Evolutionary conservation across 92 coral and sea anemone species (phyloP), one percentile per base, ranked within the genome.

Genomic region (Parazoanthus atlanticus): DNA sequence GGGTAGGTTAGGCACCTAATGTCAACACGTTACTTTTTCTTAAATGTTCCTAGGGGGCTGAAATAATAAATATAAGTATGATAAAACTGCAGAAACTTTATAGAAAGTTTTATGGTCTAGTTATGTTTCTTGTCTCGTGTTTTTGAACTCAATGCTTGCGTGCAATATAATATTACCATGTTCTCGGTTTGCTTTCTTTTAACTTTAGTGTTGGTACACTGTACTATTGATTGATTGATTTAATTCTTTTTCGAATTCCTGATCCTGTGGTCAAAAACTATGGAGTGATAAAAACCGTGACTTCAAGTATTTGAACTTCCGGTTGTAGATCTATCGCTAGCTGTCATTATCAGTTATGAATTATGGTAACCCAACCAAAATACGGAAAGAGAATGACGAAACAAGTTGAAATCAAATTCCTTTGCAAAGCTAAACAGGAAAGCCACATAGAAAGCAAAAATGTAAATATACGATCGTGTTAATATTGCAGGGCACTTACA

Each of bases 391-490:
- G 74, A 26, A 26, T 32, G 65, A 84, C n/a, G 61, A 69, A 31
- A 70, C 78, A 84, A 69, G 67, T 21, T 33, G 19, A 80, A 56
- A 0, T 80, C 15, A 56, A 4, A 70, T 84, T 67, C n/a, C 77
- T 16, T 69, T 19, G 7, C 38, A 84, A 32, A 70, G 46, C 78
- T 17, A 41, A 83, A 84, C 78, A 84, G 87, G 87, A 84, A 84
- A 84, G 64, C 77, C 87, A 41, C 87, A 84, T 84, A 46, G 67
- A 70, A 70, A 70, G 78, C 78, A 46, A 71, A 17, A 84, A 84
- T 84, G 67, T 84, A 84, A 84, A 84, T 78, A 84, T 46, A 43
- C 19, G 78, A 43, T 41, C 52, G 77, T 84, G 78, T 69, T 28
- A 84, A 6, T 84, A 67, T 71, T 82, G 76, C 52, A 54, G 34